phyloP scores from a whole-genome alignment of 2,113 vertebrate genomes.

The Saccopteryx bilineata region DNA sequence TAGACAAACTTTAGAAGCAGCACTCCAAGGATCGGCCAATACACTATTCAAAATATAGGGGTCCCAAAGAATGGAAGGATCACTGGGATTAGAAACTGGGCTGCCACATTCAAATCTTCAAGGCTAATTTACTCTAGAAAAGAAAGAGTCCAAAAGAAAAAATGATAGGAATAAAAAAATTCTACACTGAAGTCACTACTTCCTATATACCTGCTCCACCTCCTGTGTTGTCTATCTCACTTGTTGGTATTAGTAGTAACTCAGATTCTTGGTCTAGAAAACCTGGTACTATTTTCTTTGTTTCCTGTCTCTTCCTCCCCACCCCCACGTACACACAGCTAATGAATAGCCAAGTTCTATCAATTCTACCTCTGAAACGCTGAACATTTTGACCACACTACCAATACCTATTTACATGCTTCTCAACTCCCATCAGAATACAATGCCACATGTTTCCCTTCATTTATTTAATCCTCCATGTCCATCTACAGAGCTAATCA shows the following conservation, averaged over 20 bases:
- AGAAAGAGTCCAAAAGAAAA: background rate
- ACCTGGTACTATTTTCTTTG: background rate
- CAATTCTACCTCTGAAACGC: background rate
- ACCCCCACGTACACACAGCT: background rate
- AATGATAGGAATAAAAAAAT: background rate
- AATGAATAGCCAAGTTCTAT: background rate
- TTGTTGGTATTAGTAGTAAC: too few relatives aligned
- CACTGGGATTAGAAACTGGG: background rate
- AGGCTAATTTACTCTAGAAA: constrained; percentile 41
- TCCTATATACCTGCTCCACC: too few relatives aligned
- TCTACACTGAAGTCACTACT: background rate
- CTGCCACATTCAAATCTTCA: constrained; percentile 14
- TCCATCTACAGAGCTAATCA: background rate
- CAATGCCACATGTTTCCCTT: background rate
- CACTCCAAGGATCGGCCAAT: background rate
- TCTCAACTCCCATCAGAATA: background rate
- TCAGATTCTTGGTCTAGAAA: background rate
- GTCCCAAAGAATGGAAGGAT: background rate
- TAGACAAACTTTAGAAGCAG: background rate
- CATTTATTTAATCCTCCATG: background rate
- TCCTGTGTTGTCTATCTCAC: background rate
- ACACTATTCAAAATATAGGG: background rate
- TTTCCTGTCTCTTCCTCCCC: background rate
- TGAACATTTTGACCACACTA: background rate
- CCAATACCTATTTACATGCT: background rate